phyloP scores from a whole-genome alignment of 2,113 vertebrate species.

The Climacteris rufus region DNA sequence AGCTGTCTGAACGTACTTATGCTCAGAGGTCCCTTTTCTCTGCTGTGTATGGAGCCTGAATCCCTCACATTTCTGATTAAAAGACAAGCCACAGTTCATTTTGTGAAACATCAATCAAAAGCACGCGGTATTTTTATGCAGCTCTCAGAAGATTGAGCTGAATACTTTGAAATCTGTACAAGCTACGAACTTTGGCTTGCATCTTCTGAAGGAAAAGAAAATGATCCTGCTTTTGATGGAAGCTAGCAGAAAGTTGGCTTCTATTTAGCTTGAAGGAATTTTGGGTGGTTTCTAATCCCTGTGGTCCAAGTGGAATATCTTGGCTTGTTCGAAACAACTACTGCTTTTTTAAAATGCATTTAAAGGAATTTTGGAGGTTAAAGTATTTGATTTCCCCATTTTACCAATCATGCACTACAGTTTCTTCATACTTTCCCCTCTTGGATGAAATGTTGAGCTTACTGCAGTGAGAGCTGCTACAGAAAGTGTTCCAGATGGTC shows the following conservation, averaged over 20 bases:
- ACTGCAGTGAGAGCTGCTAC: not conserved
- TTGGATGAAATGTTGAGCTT: slow-evolving; percentile 17
- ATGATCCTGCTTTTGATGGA: not conserved
- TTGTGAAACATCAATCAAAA: not conserved
- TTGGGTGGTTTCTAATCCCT: not conserved
- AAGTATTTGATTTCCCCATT: not conserved
- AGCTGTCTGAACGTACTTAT: rapidly evolving
- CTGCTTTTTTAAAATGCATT: not conserved
- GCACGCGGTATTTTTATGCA: not conserved
- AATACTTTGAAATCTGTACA: not conserved
- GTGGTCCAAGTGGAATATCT: not conserved
- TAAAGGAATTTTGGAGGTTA: not conserved
- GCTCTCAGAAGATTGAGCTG: not conserved
- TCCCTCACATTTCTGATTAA: not conserved
- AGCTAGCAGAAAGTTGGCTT: not conserved
- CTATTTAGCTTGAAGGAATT: not conserved
- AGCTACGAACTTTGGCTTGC: slow-evolving; percentile 8
- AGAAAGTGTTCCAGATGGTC: slow-evolving; percentile 25
- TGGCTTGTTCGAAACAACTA: not conserved
- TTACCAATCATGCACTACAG: not conserved
- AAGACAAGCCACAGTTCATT: not conserved
- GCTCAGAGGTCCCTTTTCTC: not conserved
- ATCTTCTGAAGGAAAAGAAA: not conserved
- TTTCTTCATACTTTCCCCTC: slow-evolving; percentile 11
- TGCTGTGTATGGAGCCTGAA: not conserved